These are phyloP conservation scores for Andrena trimmerana DNA, from an alignment of 2,888 invertebrate genomes.

Conservation along the genomic window DNA sequence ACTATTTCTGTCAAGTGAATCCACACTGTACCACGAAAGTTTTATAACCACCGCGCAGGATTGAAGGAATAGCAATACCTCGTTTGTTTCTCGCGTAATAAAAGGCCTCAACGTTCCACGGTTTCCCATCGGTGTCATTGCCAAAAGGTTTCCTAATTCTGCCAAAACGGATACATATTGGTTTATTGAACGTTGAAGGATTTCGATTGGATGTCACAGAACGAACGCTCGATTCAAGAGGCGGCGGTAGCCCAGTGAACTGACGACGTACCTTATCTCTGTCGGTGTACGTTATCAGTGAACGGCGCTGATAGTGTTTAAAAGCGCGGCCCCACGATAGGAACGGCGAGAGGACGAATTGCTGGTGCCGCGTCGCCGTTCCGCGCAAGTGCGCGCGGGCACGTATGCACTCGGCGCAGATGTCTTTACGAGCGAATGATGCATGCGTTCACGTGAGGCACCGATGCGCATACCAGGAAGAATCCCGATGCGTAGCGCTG, in stretches of 20 bases:
- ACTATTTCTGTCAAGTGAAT: too few species aligned
- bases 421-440: conserved; percentile 71
- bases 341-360: conserved; percentile 52
- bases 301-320: conserved; percentile 41
- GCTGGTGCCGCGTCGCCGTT: conserved; percentile 31
- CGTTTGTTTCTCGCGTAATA: too few species aligned
- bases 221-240: conserved; percentile 16
- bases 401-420: conserved; percentile 35
- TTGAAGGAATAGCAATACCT: too few species aligned
- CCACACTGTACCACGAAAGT: too few species aligned
- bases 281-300: conserved; percentile 32
- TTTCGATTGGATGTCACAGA: conserved; percentile 17
- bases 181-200: background rate
- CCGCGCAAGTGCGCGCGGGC: conserved; percentile 34
- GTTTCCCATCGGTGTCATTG: too few species aligned
- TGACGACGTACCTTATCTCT: conserved; percentile 33
- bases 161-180: background rate
- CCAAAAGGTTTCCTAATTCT: too few species aligned
- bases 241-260: background rate
- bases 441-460: conserved; percentile 70
- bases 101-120: too few species aligned
- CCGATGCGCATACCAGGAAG: conserved; percentile 73
- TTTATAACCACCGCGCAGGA: too few species aligned
- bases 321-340: conserved; percentile 44
- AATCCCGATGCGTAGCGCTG: conserved; percentile 67